Evolutionary conservation across 2,797 vertebrate species (phyloP), one percentile per base, ranked within the genome.

Genomic region (Apogon hyalosoma): DNA sequence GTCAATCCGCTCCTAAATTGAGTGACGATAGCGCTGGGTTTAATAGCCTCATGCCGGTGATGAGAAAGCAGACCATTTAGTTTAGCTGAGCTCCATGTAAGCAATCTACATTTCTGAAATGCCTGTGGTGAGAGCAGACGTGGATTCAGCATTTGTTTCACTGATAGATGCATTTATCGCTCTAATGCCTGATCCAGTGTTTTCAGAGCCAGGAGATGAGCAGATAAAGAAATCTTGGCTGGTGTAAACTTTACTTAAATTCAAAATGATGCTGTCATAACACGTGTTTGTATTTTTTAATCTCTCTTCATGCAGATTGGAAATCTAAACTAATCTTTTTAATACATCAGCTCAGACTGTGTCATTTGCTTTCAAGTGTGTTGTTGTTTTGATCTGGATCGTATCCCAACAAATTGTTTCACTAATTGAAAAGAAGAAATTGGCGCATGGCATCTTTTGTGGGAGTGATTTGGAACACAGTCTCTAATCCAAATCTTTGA

Each of bases 41-140:
- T 77, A 77, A 82, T 82, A 63, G 71, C 57, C n/a, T 39, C 48
- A 43, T 42, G 59, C 15, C 33, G 15, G n/a, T 66, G 68, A 82
- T 79, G 80, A 83, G 77, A 71, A 79, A 79, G 73, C 75, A 55
- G 67, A 51, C 69, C 45, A 33, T 78, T 82, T 70, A 61, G 69
- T 84, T 80, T 77, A 68, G 80, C 68, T 64, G 73, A 79, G 60
- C 69, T 77, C 31, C 48, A 43, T 18, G 60, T 49, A 61, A 80
- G 67, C 60, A 66, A 70, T 81, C 71, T 72, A 50, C 75, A 75
- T 86, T 88, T 85, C 59, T 79, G 11, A 80, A 53, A 86, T 82
- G 75, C 48, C 64, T 85, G 79, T 81, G 84, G 80, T 73, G 65
- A 74, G 66, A 39, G 69, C 70, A 83, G 67, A 79, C 70, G 61